These are phyloP conservation scores for Caenorhabditis uteleia DNA, from an alignment of 2,888 invertebrate genomes.

Conservation along the genomic window DNA sequence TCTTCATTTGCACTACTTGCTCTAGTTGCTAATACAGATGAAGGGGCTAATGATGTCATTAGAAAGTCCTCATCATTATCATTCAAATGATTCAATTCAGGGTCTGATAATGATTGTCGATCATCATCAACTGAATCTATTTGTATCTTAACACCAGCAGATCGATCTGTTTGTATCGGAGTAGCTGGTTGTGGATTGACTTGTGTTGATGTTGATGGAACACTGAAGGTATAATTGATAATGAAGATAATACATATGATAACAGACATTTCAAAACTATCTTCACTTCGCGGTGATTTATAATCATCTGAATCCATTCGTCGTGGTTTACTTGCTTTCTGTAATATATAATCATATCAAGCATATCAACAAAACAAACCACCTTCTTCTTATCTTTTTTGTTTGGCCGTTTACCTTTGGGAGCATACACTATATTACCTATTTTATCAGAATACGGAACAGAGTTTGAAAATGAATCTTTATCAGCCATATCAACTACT, in stretches of 20 bases:
- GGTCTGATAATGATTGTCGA: not conserved
- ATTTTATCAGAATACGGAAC: too few species aligned
- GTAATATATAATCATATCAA: conserved; percentile 3
- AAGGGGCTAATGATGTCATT: conserved; percentile 4
- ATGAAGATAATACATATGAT: too few species aligned
- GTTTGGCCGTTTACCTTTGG: too few species aligned
- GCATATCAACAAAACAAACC: not conserved
- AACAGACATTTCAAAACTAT: conserved; percentile 28
- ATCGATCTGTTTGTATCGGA: not conserved
- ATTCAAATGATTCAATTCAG: not conserved
- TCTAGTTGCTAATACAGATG: conserved; percentile 10
- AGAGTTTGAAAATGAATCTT: too few species aligned
- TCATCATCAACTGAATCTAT: conserved; percentile 25
- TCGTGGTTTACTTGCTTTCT: conserved; percentile 29
- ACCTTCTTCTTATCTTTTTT: conserved; percentile 5
- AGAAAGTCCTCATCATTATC: not conserved
- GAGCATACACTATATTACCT: not conserved
- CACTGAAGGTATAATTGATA: not conserved
- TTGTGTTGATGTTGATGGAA: not conserved
- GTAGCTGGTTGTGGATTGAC: not conserved
- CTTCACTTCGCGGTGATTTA: conserved; percentile 32
- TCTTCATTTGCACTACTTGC: conserved; percentile 23
- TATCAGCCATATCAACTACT: too few species aligned
- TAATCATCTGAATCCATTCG: conserved; percentile 11
- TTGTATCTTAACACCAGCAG: conserved; percentile 23